phyloP scores from a whole-genome alignment of 2,797 vertebrate genomes.

The Dallia pectoralis region DNA sequence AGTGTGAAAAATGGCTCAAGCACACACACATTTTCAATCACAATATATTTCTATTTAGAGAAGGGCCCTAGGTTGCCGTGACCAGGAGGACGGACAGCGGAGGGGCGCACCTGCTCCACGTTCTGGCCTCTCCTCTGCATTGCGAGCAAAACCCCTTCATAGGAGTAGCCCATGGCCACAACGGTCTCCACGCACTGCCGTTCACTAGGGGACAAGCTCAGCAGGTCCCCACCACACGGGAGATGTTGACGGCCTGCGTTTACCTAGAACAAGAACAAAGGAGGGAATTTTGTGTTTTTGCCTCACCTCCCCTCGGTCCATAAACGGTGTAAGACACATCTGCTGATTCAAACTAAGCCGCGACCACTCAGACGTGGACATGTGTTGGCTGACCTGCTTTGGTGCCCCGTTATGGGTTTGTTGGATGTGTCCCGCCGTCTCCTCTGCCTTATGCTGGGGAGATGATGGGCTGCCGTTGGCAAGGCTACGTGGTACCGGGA shows the following conservation, averaged over 20 bases:
- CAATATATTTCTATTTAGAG: not conserved
- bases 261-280: not conserved
- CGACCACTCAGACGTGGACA: not conserved
- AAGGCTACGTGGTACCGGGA: constrained; percentile 59
- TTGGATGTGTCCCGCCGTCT: constrained; percentile 55
- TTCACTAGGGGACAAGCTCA: constrained; percentile 83
- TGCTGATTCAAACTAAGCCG: not conserved
- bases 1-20: not conserved
- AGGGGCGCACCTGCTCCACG: constrained; percentile 87
- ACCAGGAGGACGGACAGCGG: constrained; percentile 15
- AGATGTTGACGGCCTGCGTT: constrained; percentile 38
- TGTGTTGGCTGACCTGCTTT: constrained; percentile 67
- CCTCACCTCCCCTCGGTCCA: not conserved
- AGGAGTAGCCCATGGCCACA: constrained; percentile 93
- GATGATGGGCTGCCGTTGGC: constrained; percentile 79
- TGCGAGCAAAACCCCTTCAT: constrained; percentile 88
- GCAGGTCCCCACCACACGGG: constrained; percentile 68
- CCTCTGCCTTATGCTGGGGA: constrained; percentile 65
- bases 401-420: constrained; percentile 58
- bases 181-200: constrained; percentile 89
- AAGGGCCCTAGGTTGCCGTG: constrained; percentile 27
- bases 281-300: not conserved
- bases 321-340: not conserved
- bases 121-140: constrained; percentile 97
- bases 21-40: constrained; percentile 5